These are phyloP conservation scores for Poeciliopsis paucimaculata DNA, from an alignment of 2,797 vertebrate genomes.

Conservation along the genomic window DNA sequence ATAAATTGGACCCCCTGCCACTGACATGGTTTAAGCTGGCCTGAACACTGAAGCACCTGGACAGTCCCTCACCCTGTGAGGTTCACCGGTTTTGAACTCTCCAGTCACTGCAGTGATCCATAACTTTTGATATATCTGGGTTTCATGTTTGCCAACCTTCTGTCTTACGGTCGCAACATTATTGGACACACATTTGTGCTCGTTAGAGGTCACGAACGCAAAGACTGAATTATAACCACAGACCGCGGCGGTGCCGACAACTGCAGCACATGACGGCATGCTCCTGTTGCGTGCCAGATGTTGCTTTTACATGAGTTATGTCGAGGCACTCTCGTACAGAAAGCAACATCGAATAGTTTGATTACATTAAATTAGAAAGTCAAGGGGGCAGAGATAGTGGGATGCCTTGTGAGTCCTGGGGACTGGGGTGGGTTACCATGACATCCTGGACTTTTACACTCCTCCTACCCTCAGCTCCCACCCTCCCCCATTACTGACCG, in stretches of 20 bases:
- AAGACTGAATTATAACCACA: constrained; percentile 10
- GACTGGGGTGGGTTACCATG: constrained; percentile 37
- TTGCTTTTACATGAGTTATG: not conserved
- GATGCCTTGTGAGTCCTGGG: constrained; percentile 56
- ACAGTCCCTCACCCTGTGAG: constrained; percentile 42
- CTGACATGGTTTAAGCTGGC: constrained; percentile 20
- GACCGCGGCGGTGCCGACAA: constrained; percentile 2
- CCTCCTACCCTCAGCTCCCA: constrained; percentile 33
- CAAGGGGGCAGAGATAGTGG: not conserved
- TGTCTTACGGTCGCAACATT: constrained; percentile 32
- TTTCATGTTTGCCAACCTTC: constrained; percentile 22
- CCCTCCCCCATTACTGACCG: constrained; percentile 34
- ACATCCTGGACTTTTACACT: constrained; percentile 25
- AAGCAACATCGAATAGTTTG: not conserved
- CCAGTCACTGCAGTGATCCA: constrained; percentile 63
- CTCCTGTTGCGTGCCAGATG: not conserved
- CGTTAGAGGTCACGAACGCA: constrained; percentile 22
- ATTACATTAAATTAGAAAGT: not conserved
- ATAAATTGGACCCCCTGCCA: constrained; percentile 9
- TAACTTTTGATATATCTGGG: constrained; percentile 51
- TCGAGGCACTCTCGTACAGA: not conserved
- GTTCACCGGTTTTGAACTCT: constrained; percentile 63
- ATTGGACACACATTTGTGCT: constrained; percentile 30
- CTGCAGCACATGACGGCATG: constrained; percentile 9
- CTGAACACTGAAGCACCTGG: constrained; percentile 41